These are phyloP conservation scores for Patagioenas fasciata DNA, from an alignment of 2,113 vertebrate genomes.

Conservation along the genomic window DNA sequence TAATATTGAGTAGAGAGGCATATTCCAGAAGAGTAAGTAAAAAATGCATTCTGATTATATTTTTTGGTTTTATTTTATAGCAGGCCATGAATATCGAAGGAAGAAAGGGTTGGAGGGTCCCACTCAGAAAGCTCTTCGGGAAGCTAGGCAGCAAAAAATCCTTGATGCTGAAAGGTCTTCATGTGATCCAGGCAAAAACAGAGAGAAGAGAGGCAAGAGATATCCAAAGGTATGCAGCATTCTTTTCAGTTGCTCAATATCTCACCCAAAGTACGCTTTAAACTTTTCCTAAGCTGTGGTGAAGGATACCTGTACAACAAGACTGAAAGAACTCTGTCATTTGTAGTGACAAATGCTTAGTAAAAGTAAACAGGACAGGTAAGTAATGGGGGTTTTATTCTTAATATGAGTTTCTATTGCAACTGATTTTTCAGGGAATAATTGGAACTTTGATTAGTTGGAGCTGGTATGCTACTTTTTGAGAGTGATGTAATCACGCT, in stretches of 20 bases:
- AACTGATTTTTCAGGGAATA: background rate
- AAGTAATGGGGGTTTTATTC: background rate
- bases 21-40: background rate
- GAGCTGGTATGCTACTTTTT: background rate
- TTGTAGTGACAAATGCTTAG: background rate
- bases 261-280: background rate
- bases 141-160: conserved; percentile 60
- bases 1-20: background rate
- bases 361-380: background rate
- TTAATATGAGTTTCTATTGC: background rate
- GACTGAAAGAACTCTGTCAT: background rate
- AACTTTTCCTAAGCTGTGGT: background rate
- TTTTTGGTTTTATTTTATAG: conserved; percentile 44
- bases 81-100: background rate
- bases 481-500: background rate
- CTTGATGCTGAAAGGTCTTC: background rate
- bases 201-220: conserved; percentile 1
- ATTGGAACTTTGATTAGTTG: background rate
- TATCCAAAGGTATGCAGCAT: conserved; percentile 59
- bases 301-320: background rate
- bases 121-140: conserved; percentile 61
- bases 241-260: background rate
- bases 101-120: conserved; percentile 33
- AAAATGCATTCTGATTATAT: background rate
- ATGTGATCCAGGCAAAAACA: background rate